Base-by-base conservation (phyloP, 2,113 vertebrate genomes). In the Otolemur garnettii region DNA sequence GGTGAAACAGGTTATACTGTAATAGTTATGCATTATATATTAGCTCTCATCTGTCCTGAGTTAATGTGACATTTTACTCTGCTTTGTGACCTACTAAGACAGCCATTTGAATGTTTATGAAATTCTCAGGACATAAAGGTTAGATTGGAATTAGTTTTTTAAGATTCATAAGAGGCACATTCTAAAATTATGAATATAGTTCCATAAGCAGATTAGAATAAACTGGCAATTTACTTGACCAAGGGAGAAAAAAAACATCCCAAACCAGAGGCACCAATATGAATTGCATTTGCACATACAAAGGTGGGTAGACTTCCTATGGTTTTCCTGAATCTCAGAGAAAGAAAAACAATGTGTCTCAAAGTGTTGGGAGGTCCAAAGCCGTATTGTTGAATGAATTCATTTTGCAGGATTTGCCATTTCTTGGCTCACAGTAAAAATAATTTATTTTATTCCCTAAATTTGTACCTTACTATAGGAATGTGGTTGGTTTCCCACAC, bases 41-140 rank as follows among this genome's bases (percentile, higher is more conserved):
- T 38, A 28, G 10, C 87, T 95, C 55, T 86, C 87, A 84, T n/a
- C 50, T 92, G 72, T 68, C 38, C 50, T 69, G 74, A 83, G 74
- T 90, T 87, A 90, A 95, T 87, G 79, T 78, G 91, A 79, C 62
- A 97, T 87, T 94, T 93, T 33, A 45, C 8, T 83, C 59, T n/a
- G 13, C 33, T 68, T 88, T 86, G 66, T 78, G 95, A 95, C 30
- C 71, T 74, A 86, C 57, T 93, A 57, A 94, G 88, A 87, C 14
- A 92, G 60, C 30, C 68, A 84, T 57, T 7, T 81, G 75, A 87
- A 82, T 74, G 78, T 96, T 26, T 92, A 60, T 93, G 57, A 77
- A 89, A 89, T 92, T 83, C 89, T 90, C 45, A 92, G 80, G 86
- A 83, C 21, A 90, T 72, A 92, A 89, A 88, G 77, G 72, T 92